Evolutionary conservation across 64 coral and sea anemone species (phyloP).

Genomic region (Dendrophyllia cribrosa): DNA sequence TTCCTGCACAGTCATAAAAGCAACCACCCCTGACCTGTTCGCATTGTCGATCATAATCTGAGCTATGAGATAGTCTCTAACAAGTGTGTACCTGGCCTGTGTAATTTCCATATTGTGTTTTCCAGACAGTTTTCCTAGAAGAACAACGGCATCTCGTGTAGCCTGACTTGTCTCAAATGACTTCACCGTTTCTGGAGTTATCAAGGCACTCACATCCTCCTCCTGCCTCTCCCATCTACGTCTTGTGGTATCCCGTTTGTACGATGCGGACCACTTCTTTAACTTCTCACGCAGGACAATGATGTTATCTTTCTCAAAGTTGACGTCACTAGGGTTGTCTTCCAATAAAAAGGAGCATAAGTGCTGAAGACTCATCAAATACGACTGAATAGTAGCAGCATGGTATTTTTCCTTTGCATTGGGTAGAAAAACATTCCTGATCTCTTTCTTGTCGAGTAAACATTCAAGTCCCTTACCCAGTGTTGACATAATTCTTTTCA

Average conservation of each 20-base stretch:
- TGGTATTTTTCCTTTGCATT: slow-evolving; percentile 40
- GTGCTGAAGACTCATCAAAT: slow-evolving; percentile 57
- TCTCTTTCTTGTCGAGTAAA: slow-evolving; percentile 68
- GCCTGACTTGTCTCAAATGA: slow-evolving; percentile 54
- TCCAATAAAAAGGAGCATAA: slow-evolving; percentile 48
- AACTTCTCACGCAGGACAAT: slow-evolving; percentile 35
- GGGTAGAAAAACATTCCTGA: slow-evolving; percentile 75
- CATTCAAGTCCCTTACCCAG: slow-evolving; percentile 31
- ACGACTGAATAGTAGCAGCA: slow-evolving; percentile 48
- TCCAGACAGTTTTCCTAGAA: slow-evolving; percentile 49
- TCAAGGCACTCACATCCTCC: slow-evolving; percentile 37
- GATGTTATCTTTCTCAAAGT: slow-evolving; percentile 38
- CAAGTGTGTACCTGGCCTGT: slow-evolving; percentile 27
- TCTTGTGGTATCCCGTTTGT: slow-evolving; percentile 46
- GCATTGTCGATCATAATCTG: slow-evolving; percentile 57
- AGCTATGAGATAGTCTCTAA: slow-evolving; percentile 43
- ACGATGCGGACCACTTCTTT: slow-evolving; percentile 55
- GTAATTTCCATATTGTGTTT: slow-evolving; percentile 18
- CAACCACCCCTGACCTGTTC: slow-evolving; percentile 35
- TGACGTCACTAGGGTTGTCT: slow-evolving; percentile 10
- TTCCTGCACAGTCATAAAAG: slow-evolving; percentile 40
- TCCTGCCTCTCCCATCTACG: slow-evolving; percentile 62
- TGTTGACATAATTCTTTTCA: slow-evolving; percentile 41
- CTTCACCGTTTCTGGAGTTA: slow-evolving; percentile 53
- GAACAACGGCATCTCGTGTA: slow-evolving; percentile 47